A percentile compares a stretch with the other conserved stretches of the same genome.
phyloP scores from a whole-genome alignment of 1,140 invertebrate species.

The Microplitis demolitor region DNA sequence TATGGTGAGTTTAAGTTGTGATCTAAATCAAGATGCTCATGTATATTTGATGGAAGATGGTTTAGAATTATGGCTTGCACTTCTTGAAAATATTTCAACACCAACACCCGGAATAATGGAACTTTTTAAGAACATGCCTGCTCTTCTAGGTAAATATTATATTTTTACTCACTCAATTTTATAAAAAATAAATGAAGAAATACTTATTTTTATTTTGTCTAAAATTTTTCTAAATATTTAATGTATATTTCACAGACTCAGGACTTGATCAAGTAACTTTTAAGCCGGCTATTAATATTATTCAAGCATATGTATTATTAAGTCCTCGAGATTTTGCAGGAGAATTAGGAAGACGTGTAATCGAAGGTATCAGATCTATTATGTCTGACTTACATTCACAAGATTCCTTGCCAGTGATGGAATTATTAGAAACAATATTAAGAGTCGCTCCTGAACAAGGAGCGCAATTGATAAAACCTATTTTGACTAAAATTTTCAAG shows the following conservation, averaged over 20 bases:
- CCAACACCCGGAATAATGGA: constrained; percentile 68
- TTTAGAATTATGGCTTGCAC: constrained; percentile 84
- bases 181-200: constrained; percentile 8
- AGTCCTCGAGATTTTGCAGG: constrained; percentile 79
- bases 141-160: constrained; percentile 71
- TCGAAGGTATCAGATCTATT: constrained; percentile 71
- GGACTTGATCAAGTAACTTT: constrained; percentile 62
- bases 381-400: constrained; percentile 80
- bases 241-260: constrained; percentile 77
- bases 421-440: constrained; percentile 75
- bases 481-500: constrained; percentile 69
- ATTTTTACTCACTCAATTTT: constrained; percentile 27
- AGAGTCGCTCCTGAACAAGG: constrained; percentile 69
- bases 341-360: constrained; percentile 71
- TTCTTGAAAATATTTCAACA: constrained; percentile 76
- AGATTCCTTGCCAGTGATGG: constrained; percentile 75
- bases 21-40: constrained; percentile 77
- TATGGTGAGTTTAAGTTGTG: constrained; percentile 81
- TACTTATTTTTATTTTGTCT: constrained; percentile 14
- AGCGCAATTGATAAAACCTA: constrained; percentile 69
- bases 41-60: constrained; percentile 93
- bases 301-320: constrained; percentile 83
- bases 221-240: constrained; percentile 22
- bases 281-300: constrained; percentile 76
- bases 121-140: constrained; percentile 77